Percentiles rank a stretch among this genome's conserved stretches.
These are phyloP conservation scores for Pelochelys cantorii DNA, from an alignment of 2,797 vertebrate genomes.

Conservation along the genomic window DNA sequence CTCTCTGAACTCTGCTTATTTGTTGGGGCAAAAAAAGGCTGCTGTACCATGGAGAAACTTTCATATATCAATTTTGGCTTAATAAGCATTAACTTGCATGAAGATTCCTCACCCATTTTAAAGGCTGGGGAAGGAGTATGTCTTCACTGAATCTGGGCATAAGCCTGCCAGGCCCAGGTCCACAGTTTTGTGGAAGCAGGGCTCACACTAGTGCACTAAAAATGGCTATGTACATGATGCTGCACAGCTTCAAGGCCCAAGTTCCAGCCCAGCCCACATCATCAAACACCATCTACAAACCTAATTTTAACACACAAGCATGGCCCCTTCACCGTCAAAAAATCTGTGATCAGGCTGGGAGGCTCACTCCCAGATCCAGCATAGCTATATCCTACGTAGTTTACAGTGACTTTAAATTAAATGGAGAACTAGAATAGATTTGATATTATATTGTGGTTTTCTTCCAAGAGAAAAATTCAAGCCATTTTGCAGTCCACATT, in stretches of 20 bases:
- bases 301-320: background rate
- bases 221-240: background rate
- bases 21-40: background rate
- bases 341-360: background rate
- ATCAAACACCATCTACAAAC: background rate
- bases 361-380: background rate
- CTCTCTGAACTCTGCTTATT: background rate
- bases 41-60: constrained; percentile 16
- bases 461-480: constrained; percentile 55
- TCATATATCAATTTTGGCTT: constrained; percentile 19
- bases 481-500: constrained; percentile 52
- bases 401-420: constrained; percentile 34
- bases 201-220: background rate
- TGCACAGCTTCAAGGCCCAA: background rate
- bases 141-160: background rate
- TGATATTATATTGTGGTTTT: constrained; percentile 40
- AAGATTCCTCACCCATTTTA: background rate
- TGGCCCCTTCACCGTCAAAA: background rate
- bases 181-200: background rate
- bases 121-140: background rate
- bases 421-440: constrained; percentile 35
- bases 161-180: background rate
- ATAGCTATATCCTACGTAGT: background rate
- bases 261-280: background rate
- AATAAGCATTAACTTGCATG: background rate